These are phyloP conservation scores for Aleiodes alternator DNA, from an alignment of 2,888 invertebrate genomes.

Conservation along the genomic window DNA sequence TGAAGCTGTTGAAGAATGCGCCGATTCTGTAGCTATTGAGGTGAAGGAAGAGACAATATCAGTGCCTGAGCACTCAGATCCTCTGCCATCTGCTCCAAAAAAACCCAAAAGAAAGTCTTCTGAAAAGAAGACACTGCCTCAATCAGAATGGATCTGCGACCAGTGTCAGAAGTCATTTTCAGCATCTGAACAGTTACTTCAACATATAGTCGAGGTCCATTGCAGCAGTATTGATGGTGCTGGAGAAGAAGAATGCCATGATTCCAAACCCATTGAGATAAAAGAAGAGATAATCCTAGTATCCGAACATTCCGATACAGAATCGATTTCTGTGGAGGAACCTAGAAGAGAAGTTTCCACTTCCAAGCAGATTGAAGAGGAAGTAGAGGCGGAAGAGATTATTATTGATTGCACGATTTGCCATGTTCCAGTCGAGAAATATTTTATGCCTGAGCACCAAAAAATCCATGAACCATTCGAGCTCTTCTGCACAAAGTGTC, in stretches of 20 bases:
- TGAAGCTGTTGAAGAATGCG: too few relatives aligned
- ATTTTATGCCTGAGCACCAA: neutral
- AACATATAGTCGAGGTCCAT: too few relatives aligned
- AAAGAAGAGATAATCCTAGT: conserved; percentile 10
- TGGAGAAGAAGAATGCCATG: neutral
- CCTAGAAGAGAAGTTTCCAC: neutral
- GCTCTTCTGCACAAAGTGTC: neutral
- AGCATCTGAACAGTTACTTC: too few relatives aligned
- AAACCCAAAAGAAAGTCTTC: neutral
- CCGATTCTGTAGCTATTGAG: neutral
- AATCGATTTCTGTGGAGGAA: neutral
- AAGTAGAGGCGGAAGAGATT: neutral
- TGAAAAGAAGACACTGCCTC: neutral
- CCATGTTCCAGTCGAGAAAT: neutral
- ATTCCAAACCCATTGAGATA: neutral
- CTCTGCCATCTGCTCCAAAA: neutral
- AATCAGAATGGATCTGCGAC: too few relatives aligned
- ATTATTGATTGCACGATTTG: conserved; percentile 30
- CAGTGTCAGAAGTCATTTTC: too few relatives aligned
- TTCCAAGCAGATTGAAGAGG: too few relatives aligned
- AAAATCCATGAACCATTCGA: conserved; percentile 21
- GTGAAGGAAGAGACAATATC: conserved; percentile 8
- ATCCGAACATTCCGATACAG: conserved; percentile 12
- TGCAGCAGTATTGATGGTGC: too few relatives aligned
- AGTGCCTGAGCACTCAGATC: conserved; percentile 5